Evolutionary conservation across 2,888 invertebrate genomes (phyloP), one percentile per base, ranked within the genome.

Genomic region (Metalampra italica): DNA sequence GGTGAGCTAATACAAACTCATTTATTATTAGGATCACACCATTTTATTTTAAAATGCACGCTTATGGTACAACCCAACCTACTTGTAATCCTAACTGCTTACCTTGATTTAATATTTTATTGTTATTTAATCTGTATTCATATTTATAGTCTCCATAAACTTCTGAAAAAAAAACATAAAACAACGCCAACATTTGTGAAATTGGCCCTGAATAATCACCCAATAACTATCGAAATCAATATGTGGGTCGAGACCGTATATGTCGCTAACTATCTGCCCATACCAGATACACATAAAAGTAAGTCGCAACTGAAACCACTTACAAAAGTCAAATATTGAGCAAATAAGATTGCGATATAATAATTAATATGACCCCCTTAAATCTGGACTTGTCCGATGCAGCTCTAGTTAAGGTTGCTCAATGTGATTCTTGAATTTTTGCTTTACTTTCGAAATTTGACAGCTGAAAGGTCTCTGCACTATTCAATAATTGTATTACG

Each of bases 341-440:
- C 64, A 73, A 69, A 71, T 64, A 53, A 47, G 46, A 67, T 77
- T 76, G 70, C 73, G 63, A 58, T 64, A 64, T 53, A 53, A 58
- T 58, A 68, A 65, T 65, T 60, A 64, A 69, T 67, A 50, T 72
- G 75, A 71, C 75, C 76, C 60, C 64, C 65, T 76, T 68, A 63
- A 64, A 62, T 61, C 56, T 64, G 60, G 64, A 70, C 71, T 65
- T 62, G 71, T 61, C 62, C 57, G 50, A 52, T 55, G 53, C 61
- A 59, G 56, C 56, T 64, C 51, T 53, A 54, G 43, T 42, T 13
- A 11, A 12, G 34, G 47, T 77, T 77, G 64, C 68, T 50, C 54
- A 67, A 75, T 47, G 50, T 47, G 40, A 49, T 53, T 54, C 59
- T 64, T 58, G 43, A 48, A 53, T 50, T 59, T 65, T 49, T 47